These are phyloP conservation scores for Cichladusa arquata DNA, from an alignment of 2,113 vertebrate species.

Conservation along the genomic window DNA sequence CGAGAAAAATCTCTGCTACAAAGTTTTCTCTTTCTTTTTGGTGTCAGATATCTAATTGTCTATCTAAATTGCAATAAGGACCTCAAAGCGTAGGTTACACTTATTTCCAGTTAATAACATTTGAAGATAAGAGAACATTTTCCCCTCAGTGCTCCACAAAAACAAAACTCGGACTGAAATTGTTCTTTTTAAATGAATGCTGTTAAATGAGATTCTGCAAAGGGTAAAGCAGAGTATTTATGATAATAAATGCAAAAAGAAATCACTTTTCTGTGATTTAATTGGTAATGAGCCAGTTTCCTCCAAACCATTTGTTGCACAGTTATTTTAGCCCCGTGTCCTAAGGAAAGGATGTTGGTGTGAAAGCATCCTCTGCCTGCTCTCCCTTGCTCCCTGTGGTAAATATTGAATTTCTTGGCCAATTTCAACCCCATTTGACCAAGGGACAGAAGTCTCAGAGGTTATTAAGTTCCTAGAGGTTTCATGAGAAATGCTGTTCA, in stretches of 20 bases:
- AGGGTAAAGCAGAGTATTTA: neutral
- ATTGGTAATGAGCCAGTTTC: neutral
- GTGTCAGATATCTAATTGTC: slow-evolving; percentile 39
- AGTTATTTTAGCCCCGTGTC: neutral
- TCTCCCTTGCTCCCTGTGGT: neutral
- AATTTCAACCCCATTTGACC: neutral
- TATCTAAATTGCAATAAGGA: slow-evolving; percentile 63
- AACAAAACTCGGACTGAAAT: neutral
- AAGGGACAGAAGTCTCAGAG: neutral
- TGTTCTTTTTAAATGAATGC: neutral
- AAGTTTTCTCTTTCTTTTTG: slow-evolving; percentile 30
- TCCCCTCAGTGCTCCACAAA: neutral
- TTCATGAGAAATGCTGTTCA: neutral
- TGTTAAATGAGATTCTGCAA: slow-evolving; percentile 9
- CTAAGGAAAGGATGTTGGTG: neutral
- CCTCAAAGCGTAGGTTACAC: slow-evolving; percentile 20
- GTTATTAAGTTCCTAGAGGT: neutral
- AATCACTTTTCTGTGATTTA: slow-evolving; percentile 11
- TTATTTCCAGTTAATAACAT: slow-evolving; percentile 44
- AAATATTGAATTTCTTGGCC: neutral
- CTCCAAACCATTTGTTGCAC: neutral
- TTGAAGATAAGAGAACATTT: slow-evolving; percentile 23
- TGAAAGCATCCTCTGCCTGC: neutral
- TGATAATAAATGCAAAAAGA: slow-evolving; percentile 27
- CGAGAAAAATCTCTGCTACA: slow-evolving; percentile 17